Evolutionary conservation across 1,140 invertebrate species (phyloP).

Genomic region (Anastatus disparis): DNA sequence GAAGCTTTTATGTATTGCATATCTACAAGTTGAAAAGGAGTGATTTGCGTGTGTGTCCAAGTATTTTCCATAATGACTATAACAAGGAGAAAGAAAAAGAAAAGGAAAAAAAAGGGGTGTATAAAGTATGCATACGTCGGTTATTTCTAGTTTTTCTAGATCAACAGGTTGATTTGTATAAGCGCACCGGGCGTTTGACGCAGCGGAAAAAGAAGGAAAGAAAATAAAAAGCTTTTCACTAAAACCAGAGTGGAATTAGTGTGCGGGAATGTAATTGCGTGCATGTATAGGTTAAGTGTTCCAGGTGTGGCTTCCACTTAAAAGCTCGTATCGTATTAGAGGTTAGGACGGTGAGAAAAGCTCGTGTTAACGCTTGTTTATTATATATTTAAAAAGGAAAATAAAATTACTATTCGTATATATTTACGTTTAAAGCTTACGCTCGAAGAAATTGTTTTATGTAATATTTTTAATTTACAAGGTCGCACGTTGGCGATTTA

Average conservation of each 20-base stretch:
- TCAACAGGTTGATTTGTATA: constrained; percentile 59
- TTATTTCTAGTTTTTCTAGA: constrained; percentile 52
- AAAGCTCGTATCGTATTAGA: no score
- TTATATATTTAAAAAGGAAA: no score
- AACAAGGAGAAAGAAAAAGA: background rate
- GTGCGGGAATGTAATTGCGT: no score
- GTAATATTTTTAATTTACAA: background rate
- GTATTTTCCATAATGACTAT: constrained; percentile 49
- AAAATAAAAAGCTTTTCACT: background rate
- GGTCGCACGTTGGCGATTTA: background rate
- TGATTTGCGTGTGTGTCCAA: background rate
- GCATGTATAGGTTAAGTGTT: no score
- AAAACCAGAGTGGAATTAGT: no score
- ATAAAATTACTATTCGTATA: background rate
- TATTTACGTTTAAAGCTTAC: background rate
- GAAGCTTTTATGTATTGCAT: background rate
- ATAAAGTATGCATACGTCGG: constrained; percentile 29
- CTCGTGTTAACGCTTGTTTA: no score
- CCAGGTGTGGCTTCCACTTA: no score
- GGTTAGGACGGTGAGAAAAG: no score
- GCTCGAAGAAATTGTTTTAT: background rate
- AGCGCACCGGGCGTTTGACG: constrained; percentile 23
- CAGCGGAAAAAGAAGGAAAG: no score
- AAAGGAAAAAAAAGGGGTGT: no score
- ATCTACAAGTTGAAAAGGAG: no score